A percentile compares a stretch with the other conserved stretches of the same genome.
These are phyloP conservation scores for Xerus inauris DNA, from an alignment of 2,113 vertebrate species.

Conservation along the genomic window DNA sequence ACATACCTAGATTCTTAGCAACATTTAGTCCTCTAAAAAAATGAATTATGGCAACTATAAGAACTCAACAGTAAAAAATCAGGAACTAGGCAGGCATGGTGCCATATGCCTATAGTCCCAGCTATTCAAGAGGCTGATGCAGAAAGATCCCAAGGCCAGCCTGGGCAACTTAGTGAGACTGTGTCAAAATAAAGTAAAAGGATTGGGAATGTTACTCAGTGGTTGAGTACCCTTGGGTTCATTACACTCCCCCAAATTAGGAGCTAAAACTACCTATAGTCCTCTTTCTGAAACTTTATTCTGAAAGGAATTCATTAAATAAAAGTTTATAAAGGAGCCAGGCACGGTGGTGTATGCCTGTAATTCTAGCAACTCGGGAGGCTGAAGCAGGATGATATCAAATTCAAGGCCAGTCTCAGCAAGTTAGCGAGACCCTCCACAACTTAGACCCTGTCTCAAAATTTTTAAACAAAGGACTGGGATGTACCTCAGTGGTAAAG, in stretches of 20 bases:
- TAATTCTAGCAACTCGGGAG: too few species aligned
- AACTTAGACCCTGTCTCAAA: too few species aligned
- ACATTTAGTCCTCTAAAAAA: neutral
- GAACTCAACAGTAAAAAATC: constrained; percentile 11
- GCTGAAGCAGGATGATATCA: too few species aligned
- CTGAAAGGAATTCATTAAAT: constrained; percentile 2
- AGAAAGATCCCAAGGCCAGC: neutral
- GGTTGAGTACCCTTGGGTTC: too few species aligned
- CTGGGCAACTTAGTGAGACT: neutral
- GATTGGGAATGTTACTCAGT: neutral
- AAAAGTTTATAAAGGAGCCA: neutral
- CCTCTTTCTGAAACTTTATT: neutral
- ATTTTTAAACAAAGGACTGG: too few species aligned
- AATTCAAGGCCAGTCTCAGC: too few species aligned
- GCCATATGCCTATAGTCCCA: too few species aligned
- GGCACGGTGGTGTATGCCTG: too few species aligned
- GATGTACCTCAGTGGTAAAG: too few species aligned
- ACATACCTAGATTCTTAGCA: neutral
- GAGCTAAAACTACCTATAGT: neutral
- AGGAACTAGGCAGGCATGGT: neutral
- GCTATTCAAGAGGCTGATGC: too few species aligned
- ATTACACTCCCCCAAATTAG: neutral
- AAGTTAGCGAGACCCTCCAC: too few species aligned
- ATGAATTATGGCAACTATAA: neutral
- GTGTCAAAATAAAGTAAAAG: too few species aligned